Evolutionary conservation across 1,140 invertebrate species (phyloP).

Genomic region (Polyergus mexicanus): DNA sequence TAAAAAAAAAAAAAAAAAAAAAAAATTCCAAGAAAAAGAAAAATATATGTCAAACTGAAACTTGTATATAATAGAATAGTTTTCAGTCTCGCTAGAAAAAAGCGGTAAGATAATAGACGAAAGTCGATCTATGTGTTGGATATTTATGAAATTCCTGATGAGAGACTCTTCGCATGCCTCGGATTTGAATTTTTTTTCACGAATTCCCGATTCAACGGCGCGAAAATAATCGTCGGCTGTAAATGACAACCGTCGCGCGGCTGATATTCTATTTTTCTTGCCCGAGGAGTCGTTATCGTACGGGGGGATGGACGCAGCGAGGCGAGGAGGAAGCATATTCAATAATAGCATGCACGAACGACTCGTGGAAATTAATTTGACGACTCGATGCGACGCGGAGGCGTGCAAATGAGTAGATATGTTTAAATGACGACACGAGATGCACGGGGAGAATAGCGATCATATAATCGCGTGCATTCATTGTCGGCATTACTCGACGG

Average conservation of each 20-base stretch:
- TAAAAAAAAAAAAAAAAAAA: background rate
- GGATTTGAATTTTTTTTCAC: conserved; percentile 54
- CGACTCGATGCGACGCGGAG: conserved; percentile 41
- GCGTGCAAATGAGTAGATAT: conserved; percentile 51
- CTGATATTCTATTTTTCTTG: conserved; percentile 48
- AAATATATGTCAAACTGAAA: background rate
- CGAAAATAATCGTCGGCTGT: conserved; percentile 53
- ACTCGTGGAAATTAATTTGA: conserved; percentile 57
- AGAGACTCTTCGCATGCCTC: conserved; percentile 38
- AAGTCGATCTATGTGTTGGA: conserved; percentile 31
- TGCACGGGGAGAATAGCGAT: conserved; percentile 14
- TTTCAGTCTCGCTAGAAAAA: background rate
- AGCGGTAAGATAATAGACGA: background rate
- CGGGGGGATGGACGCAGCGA: background rate
- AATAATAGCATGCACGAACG: conserved; percentile 47
- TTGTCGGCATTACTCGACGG: conserved; percentile 12
- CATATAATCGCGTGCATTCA: conserved; percentile 32
- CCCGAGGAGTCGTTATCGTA: conserved; percentile 40
- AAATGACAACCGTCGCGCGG: conserved; percentile 42
- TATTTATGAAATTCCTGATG: conserved; percentile 54
- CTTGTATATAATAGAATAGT: background rate
- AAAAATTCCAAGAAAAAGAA: background rate
- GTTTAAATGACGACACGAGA: conserved; percentile 41
- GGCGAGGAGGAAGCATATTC: background rate
- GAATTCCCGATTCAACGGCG: conserved; percentile 50